These are phyloP conservation scores for Rhagophthalmus giganteus DNA, from an alignment of 2,888 invertebrate genomes.

Conservation along the genomic window DNA sequence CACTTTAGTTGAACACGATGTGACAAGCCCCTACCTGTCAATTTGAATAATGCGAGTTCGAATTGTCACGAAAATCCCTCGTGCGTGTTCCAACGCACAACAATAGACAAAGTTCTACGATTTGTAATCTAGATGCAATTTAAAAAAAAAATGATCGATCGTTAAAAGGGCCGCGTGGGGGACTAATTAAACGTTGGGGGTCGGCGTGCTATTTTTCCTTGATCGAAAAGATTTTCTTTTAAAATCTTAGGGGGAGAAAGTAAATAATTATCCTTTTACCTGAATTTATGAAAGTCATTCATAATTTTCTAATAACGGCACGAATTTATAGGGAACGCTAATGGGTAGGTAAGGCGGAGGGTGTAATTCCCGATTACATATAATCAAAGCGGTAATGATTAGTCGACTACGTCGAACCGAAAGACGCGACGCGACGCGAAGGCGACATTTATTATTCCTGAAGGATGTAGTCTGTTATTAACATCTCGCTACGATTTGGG, in stretches of 20 bases:
- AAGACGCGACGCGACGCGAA: not conserved
- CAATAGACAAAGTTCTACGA: slow-evolving; percentile 12
- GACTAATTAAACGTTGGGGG: not conserved
- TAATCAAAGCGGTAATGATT: slow-evolving; percentile 4
- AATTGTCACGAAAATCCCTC: slow-evolving; percentile 28
- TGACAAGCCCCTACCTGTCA: slow-evolving; percentile 28
- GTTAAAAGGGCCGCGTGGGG: not conserved
- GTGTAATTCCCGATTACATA: slow-evolving; percentile 8
- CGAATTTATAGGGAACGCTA: slow-evolving; percentile 1
- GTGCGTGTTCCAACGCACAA: slow-evolving; percentile 16
- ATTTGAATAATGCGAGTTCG: slow-evolving; percentile 29
- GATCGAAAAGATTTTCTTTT: not conserved
- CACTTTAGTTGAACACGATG: slow-evolving; percentile 26
- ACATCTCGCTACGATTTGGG: too few species aligned
- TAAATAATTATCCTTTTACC: slow-evolving; percentile 5
- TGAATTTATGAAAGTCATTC: slow-evolving; percentile 2
- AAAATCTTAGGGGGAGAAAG: not conserved
- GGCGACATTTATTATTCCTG: slow-evolving; percentile 5
- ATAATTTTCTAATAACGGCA: not conserved
- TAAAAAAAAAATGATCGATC: slow-evolving; percentile 11
- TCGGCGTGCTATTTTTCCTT: not conserved
- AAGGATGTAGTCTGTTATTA: not conserved
- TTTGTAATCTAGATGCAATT: slow-evolving; percentile 7
- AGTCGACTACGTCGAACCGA: not conserved
- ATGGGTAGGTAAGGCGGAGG: slow-evolving; percentile 1